Evolutionary conservation across 2,888 invertebrate species (phyloP), one percentile per base, ranked within the genome.

Genomic region (Hydrotaea diabolus): DNA sequence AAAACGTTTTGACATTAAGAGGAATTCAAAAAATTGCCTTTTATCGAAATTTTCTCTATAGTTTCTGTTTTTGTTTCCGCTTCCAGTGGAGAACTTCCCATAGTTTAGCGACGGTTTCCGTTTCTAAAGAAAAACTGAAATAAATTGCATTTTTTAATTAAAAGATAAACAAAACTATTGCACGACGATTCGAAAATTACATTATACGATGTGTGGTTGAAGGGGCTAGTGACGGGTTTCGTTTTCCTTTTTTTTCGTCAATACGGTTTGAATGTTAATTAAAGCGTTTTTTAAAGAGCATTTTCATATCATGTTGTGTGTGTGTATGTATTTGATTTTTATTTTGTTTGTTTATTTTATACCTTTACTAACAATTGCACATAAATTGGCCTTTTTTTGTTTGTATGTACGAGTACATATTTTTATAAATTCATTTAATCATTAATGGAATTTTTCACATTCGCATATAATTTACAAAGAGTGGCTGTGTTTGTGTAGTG

Each of bases 301-400:
- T 69, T 62, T 17, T 69, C 5, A 64, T 53, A 53, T 1, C 43
- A 21, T 17, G 49, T 73, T 66, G 43, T 59, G 43, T 72, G 43
- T 72, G 8, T 31, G 31, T 4, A 31, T 31, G 31, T 31, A 31
- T 31, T 31, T 7, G 31, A 39, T 3, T 23, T 39, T 71, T 73
- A 74, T 19, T 71, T 17, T 46, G 21, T 55, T 19, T 55, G 5
- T 55, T 9, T 73, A 15, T 80, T 77, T 78, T 69, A 17, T 21
- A n/a, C 15, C 71, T 80, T 81, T 78, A 59, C 75, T 81, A 73
- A 81, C 74, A 84, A 84, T 84, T 84, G 80, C 81, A 84, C 80
- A 81, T 84, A 72, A 72, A 81, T 81, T 84, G 84, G 84, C 78
- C 81, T 71, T 74, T 31, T 46, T 46, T 39, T 74, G 74, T 72